Evolutionary conservation across 2,888 invertebrate species (phyloP).

Genomic region (Lysandra coridon): DNA sequence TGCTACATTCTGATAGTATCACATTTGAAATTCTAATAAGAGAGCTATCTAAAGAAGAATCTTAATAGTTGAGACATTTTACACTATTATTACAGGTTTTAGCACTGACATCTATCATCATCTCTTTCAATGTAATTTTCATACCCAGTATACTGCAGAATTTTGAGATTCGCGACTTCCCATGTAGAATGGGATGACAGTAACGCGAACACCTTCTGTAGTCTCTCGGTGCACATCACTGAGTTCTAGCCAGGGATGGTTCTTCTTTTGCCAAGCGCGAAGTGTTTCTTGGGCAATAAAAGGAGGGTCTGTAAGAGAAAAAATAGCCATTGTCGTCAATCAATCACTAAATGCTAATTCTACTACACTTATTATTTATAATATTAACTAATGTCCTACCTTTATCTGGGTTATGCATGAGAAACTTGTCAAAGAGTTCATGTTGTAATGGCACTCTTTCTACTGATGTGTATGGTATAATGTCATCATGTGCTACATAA

Average conservation of each 20-base stretch:
- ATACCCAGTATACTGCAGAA: constrained; percentile 95
- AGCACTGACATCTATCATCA: too few species aligned
- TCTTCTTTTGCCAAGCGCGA: constrained; percentile 97
- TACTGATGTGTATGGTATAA: constrained; percentile 94
- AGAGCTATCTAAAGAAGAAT: neutral
- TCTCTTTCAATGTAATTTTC: constrained; percentile 35
- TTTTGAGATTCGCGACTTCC: constrained; percentile 95
- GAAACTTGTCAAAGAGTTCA: constrained; percentile 97
- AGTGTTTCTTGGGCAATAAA: constrained; percentile 94
- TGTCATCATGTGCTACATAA: constrained; percentile 98
- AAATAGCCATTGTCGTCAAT: neutral
- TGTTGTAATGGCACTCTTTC: constrained; percentile 95
- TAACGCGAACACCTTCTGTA: constrained; percentile 96
- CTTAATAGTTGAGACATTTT: too few species aligned
- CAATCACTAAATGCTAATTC: neutral
- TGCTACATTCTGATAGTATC: too few species aligned
- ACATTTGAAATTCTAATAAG: too few species aligned
- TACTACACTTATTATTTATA: neutral
- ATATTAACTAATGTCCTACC: constrained; percentile 63
- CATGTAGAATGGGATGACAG: constrained; percentile 99
- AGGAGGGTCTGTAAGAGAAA: constrained; percentile 84
- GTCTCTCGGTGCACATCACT: constrained; percentile 99
- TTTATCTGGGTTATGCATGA: constrained; percentile 88
- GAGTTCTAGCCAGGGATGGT: constrained; percentile 97
- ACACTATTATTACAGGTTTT: too few species aligned